Evolutionary conservation across 2,113 vertebrate genomes (phyloP).

Genomic region (Eclectus roratus): DNA sequence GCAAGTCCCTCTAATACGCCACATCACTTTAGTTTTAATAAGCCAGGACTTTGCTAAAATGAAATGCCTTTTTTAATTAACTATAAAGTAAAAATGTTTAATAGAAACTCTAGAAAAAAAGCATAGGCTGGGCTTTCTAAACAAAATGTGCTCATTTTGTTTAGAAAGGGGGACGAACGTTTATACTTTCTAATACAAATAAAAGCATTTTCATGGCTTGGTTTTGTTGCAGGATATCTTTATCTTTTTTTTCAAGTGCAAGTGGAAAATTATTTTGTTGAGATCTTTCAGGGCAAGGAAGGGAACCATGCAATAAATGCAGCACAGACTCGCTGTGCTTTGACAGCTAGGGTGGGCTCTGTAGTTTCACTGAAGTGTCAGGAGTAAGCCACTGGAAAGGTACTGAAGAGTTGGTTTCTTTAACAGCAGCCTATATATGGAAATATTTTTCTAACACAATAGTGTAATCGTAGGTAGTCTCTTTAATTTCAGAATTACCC

Average conservation of each 20-base stretch:
- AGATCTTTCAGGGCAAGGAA: background rate
- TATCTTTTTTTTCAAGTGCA: background rate
- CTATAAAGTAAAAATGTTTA: background rate
- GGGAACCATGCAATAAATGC: background rate
- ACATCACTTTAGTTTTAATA: background rate
- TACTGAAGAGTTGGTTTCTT: background rate
- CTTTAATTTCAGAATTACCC: background rate
- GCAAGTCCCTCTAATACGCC: background rate
- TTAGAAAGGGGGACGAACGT: background rate
- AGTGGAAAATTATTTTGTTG: conserved; percentile 6
- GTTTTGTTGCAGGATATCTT: background rate
- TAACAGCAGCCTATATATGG: background rate
- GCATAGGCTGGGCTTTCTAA: background rate
- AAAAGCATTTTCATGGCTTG: background rate
- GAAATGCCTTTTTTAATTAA: conserved; percentile 45
- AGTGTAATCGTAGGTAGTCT: background rate
- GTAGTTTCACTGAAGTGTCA: background rate
- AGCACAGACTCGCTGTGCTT: background rate
- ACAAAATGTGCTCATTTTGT: background rate
- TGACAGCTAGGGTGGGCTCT: background rate
- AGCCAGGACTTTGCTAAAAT: background rate
- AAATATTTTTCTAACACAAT: background rate
- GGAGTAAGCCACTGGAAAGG: background rate
- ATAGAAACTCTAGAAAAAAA: background rate
- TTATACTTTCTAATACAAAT: background rate